phyloP scores from a whole-genome alignment of 2,797 vertebrate genomes.

The Jordanella pulchra region DNA sequence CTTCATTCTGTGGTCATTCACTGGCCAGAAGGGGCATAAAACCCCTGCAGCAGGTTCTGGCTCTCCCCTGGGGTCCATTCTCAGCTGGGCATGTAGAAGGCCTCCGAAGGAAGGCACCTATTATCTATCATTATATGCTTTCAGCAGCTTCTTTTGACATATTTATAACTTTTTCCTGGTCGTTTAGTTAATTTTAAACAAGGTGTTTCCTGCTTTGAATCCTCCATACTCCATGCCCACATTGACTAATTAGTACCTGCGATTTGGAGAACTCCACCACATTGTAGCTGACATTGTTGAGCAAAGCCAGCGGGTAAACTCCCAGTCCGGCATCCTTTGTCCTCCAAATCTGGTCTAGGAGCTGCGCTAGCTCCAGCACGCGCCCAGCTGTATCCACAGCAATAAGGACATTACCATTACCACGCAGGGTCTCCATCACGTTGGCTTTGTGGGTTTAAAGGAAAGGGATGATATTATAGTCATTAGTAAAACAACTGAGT shows the following conservation, averaged over 20 bases:
- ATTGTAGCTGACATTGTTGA: constrained; percentile 99
- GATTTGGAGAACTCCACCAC: constrained; percentile 99
- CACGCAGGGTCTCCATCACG: constrained; percentile 94
- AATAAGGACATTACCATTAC: constrained; percentile 95
- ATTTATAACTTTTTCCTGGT: too few species aligned
- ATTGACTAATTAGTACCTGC: constrained; percentile 81
- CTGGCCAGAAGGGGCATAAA: too few species aligned
- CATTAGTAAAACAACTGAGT: neutral
- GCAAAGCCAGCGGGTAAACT: constrained; percentile 92
- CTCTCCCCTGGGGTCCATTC: too few species aligned
- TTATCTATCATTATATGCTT: too few species aligned
- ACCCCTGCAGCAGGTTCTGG: too few species aligned
- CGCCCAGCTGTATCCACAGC: constrained; percentile 95
- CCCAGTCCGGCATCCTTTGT: constrained; percentile 96
- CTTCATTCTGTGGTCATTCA: too few species aligned
- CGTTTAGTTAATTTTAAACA: too few species aligned
- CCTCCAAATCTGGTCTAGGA: constrained; percentile 99
- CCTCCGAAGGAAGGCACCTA: neutral
- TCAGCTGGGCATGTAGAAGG: neutral
- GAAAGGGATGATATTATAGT: neutral
- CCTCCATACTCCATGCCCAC: neutral
- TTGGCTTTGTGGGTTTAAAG: constrained; percentile 81
- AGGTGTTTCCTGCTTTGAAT: too few species aligned
- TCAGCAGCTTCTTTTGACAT: too few species aligned
- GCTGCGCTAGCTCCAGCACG: constrained; percentile 95